Percentiles rank a stretch among this genome's conserved stretches.
phyloP scores from a whole-genome alignment of 2,888 invertebrate genomes.

The Chydorus sphaericus region DNA sequence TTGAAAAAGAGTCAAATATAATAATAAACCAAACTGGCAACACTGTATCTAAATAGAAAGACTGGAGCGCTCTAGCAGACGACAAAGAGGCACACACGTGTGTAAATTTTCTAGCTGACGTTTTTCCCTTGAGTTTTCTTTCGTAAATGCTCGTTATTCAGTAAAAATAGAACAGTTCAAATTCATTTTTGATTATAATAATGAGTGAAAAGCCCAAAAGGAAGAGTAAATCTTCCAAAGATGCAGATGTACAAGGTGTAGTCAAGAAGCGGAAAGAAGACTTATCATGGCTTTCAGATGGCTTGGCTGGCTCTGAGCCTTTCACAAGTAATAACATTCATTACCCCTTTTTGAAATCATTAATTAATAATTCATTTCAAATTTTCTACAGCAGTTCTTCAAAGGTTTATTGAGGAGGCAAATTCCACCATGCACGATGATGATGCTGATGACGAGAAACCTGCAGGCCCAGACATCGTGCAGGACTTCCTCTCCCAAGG shows the following conservation, averaged over 20 bases:
- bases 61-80: too few species aligned
- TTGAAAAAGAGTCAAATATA: too few species aligned
- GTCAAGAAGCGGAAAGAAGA: conserved; percentile 3
- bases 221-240: background rate
- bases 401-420: background rate
- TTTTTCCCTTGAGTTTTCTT: too few species aligned
- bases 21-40: too few species aligned
- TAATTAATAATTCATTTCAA: too few species aligned
- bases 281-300: background rate
- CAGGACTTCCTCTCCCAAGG: conserved; percentile 1
- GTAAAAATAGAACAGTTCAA: too few species aligned
- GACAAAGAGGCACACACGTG: too few species aligned
- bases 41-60: too few species aligned
- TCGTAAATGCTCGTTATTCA: too few species aligned
- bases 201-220: background rate
- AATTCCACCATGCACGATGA: background rate
- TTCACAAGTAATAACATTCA: background rate
- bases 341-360: background rate
- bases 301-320: background rate
- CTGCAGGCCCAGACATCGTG: background rate
- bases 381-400: background rate
- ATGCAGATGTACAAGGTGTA: background rate
- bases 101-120: too few species aligned
- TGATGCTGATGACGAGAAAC: background rate
- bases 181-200: background rate